A percentile compares a stretch with the other conserved stretches of the same genome.
These are phyloP conservation scores for Pachycephus smyrnensis DNA, from an alignment of 2,888 invertebrate genomes.

Conservation along the genomic window DNA sequence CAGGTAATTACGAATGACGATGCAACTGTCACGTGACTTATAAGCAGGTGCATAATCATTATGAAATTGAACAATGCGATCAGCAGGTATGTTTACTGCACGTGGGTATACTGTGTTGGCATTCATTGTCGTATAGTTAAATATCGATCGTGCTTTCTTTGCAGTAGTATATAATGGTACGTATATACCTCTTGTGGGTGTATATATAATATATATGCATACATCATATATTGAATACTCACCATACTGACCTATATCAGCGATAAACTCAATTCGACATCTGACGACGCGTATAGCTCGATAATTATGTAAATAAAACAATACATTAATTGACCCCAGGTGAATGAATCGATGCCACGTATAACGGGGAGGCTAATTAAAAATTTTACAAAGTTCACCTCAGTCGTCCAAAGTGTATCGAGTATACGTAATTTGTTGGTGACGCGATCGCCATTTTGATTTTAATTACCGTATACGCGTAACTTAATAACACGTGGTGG, in stretches of 20 bases:
- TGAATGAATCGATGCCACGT: not conserved
- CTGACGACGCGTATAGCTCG: constrained; percentile 30
- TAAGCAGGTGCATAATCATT: not conserved
- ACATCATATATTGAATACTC: not conserved
- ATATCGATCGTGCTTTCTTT: not conserved
- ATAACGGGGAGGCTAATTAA: not conserved
- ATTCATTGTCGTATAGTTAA: not conserved
- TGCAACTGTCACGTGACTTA: no score
- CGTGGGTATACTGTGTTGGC: not conserved
- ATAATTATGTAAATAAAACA: constrained; percentile 45
- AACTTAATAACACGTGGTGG: not conserved
- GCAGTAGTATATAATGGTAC: not conserved
- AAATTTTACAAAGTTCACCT: not conserved
- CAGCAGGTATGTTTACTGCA: not conserved
- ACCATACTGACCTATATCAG: not conserved
- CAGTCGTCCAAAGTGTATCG: no score
- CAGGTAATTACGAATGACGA: no score
- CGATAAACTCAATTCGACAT: not conserved
- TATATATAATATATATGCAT: not conserved
- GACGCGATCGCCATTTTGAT: not conserved
- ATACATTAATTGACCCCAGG: constrained; percentile 27
- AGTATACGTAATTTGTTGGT: not conserved
- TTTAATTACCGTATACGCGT: not conserved
- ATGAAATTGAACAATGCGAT: not conserved
- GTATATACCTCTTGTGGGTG: not conserved